These are phyloP conservation scores for Alosa alosa DNA, from an alignment of 2,113 vertebrate species.

Conservation along the genomic window DNA sequence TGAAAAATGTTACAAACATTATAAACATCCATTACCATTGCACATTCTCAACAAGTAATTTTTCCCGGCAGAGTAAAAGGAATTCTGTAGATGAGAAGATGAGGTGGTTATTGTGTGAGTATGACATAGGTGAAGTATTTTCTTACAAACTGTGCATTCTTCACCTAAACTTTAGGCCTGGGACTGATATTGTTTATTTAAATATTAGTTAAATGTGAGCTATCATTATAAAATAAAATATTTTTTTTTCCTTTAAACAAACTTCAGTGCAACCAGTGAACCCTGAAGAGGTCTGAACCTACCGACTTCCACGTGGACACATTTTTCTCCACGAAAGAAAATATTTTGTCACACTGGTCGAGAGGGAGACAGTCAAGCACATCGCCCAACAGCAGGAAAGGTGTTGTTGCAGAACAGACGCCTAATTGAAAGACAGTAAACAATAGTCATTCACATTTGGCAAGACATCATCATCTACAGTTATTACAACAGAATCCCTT, in stretches of 20 bases:
- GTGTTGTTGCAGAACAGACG: constrained; percentile 92
- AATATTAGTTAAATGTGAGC: no score
- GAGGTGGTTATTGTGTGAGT: background rate
- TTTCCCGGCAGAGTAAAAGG: constrained; percentile 96
- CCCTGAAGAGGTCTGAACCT: constrained; percentile 45
- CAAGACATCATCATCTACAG: background rate
- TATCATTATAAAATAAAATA: no score
- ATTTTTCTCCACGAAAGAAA: constrained; percentile 97
- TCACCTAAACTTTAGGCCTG: no score
- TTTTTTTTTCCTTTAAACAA: no score
- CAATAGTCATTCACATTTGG: background rate
- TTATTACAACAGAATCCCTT: background rate
- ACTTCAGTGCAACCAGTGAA: background rate
- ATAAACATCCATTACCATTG: constrained; percentile 80
- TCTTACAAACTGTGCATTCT: no score
- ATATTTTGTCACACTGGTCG: constrained; percentile 94
- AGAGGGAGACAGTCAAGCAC: constrained; percentile 96
- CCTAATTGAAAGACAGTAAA: constrained; percentile 64
- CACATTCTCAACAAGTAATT: constrained; percentile 98
- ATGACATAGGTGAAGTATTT: background rate
- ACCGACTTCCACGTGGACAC: constrained; percentile 98
- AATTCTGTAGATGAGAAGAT: constrained; percentile 75
- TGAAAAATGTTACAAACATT: background rate
- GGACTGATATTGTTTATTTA: background rate
- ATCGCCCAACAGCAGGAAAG: constrained; percentile 91